A percentile compares a stretch with the other conserved stretches of the same genome.
phyloP scores from a whole-genome alignment of 2,797 vertebrate species.

The Cheirogaleus major region DNA sequence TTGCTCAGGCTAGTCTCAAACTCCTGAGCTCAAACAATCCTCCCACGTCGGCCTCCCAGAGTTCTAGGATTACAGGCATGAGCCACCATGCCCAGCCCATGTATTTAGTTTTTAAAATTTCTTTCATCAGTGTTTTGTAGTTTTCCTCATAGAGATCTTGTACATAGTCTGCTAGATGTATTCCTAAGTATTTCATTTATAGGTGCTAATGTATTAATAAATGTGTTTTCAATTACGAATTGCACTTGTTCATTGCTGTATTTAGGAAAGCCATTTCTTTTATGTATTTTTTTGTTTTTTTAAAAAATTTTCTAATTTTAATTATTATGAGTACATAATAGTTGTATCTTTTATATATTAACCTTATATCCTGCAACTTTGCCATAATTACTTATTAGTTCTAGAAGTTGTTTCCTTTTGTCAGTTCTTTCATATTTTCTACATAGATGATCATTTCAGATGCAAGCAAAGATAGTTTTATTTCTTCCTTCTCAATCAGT shows the following conservation, averaged over 20 bases:
- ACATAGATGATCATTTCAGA: neutral
- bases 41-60: too few relatives aligned
- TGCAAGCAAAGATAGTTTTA: neutral
- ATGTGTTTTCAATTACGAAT: neutral
- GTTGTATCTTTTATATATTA: neutral
- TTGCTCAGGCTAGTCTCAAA: too few relatives aligned
- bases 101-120: neutral
- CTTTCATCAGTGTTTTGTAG: neutral
- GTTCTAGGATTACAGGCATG: too few relatives aligned
- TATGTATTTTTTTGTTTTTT: neutral
- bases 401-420: neutral
- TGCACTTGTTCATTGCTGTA: neutral
- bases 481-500: slow-evolving; percentile 25
- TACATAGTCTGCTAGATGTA: neutral
- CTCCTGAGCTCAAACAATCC: too few relatives aligned
- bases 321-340: neutral
- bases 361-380: neutral
- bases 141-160: neutral
- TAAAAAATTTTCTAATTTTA: neutral
- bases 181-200: neutral
- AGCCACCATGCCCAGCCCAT: too few relatives aligned
- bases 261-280: neutral
- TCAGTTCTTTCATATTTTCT: neutral
- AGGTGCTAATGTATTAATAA: neutral
- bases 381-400: neutral